These are phyloP conservation scores for Oceanites oceanicus DNA, from an alignment of 2,113 vertebrate species.

Conservation along the genomic window DNA sequence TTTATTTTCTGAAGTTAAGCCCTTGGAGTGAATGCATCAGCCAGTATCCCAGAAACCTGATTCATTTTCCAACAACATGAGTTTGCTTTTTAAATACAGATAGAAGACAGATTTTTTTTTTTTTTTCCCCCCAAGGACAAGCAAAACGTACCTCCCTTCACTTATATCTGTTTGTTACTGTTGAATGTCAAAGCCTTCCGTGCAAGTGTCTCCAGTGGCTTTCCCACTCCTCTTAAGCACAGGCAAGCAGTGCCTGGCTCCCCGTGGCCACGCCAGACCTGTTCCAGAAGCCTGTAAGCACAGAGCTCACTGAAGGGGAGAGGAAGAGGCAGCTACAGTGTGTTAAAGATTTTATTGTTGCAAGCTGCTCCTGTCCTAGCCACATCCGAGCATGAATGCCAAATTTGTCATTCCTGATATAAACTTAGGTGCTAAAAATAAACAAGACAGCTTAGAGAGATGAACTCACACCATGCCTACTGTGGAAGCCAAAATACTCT, in stretches of 20 bases:
- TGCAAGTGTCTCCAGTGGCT: not conserved
- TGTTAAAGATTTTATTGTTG: not conserved
- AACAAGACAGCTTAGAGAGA: not conserved
- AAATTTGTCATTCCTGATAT: conserved; percentile 23
- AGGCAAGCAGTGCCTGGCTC: not conserved
- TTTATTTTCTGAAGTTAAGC: not conserved
- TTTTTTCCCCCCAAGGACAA: not conserved
- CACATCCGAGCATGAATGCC: conserved; percentile 11
- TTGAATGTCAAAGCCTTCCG: not conserved
- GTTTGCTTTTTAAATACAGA: not conserved
- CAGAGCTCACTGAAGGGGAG: not conserved
- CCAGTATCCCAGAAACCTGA: not conserved
- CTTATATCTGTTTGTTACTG: not conserved
- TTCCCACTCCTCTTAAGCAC: not conserved
- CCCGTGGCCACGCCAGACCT: not conserved
- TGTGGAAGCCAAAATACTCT: not conserved
- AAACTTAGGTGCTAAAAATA: conserved; percentile 51
- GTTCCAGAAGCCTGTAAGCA: accelerated
- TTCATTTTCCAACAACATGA: not conserved
- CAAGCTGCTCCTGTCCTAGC: conserved; percentile 22
- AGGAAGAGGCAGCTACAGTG: not conserved
- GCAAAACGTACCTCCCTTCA: not conserved
- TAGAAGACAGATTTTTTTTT: not conserved
- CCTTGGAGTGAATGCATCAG: not conserved
- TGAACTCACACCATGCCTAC: not conserved